Evolutionary conservation across 2,113 vertebrate species (phyloP).

Genomic region (Poeciliopsis occidentalis): DNA sequence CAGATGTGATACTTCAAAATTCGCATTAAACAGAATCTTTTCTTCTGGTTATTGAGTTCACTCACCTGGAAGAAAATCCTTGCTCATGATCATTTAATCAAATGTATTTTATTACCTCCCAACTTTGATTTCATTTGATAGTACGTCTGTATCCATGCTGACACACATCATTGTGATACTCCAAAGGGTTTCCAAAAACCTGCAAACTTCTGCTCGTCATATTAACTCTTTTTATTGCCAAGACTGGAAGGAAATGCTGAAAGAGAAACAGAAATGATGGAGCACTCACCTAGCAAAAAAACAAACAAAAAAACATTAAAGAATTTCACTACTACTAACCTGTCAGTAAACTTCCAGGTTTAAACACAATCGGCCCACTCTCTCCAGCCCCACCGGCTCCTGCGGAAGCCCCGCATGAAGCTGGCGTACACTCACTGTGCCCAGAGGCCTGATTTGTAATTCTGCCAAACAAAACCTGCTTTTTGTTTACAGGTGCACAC

Average conservation of each 20-base stretch:
- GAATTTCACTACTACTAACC: neutral
- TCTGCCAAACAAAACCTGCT: constrained; percentile 13
- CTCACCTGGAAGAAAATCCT: too few species aligned
- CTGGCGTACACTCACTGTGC: neutral
- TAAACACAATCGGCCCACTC: neutral
- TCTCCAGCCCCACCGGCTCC: neutral
- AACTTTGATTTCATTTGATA: neutral
- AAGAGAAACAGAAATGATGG: too few species aligned
- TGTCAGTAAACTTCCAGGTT: neutral
- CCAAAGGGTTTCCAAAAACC: too few species aligned
- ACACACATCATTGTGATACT: neutral
- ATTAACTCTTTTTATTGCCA: neutral
- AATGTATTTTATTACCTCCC: neutral
- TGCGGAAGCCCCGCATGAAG: neutral
- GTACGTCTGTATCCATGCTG: neutral
- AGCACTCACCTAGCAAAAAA: neutral
- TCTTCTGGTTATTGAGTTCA: too few species aligned
- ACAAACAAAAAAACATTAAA: neutral
- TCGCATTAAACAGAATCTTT: too few species aligned
- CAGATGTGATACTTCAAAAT: too few species aligned
- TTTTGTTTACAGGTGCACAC: constrained; percentile 4
- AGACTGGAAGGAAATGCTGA: neutral
- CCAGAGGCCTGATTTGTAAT: neutral
- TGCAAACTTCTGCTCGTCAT: too few species aligned
- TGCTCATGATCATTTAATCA: neutral